Percentiles rank a stretch among this genome's conserved stretches.
phyloP scores from a whole-genome alignment of 2,888 invertebrate species.

The Platycheirus albimanus region DNA sequence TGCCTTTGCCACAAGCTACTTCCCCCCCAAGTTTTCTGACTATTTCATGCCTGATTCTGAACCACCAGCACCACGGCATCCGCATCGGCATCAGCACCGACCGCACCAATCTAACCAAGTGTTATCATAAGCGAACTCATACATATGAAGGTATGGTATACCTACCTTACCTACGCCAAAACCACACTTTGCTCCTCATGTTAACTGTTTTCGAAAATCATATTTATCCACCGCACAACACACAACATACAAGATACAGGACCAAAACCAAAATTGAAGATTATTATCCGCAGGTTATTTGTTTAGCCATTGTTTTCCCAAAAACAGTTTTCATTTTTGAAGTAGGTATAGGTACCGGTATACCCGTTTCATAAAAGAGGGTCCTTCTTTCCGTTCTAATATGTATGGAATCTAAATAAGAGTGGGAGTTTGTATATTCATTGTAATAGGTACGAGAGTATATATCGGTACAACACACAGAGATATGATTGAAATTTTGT shows the following conservation, averaged over 20 bases:
- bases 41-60: background rate
- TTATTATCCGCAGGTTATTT: conserved; percentile 70
- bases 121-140: conserved; percentile 33
- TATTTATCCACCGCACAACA: conserved; percentile 42
- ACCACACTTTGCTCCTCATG: background rate
- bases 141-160: conserved; percentile 1
- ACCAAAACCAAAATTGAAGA: conserved; percentile 70
- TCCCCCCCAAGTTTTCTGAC: background rate
- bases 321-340: conserved; percentile 54
- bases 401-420: background rate
- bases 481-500: conserved; percentile 64
- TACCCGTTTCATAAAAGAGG: background rate
- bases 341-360: no score
- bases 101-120: background rate
- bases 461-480: background rate
- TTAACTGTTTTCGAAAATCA: conserved; percentile 57
- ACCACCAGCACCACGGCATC: no score
- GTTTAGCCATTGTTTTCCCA: conserved; percentile 65
- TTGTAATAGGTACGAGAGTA: no score
- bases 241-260: conserved; percentile 4
- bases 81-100: conserved; percentile 21
- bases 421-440: background rate
- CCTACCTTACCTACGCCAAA: conserved; percentile 4
- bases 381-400: background rate
- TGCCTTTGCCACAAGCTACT: conserved; percentile 17